A percentile compares a stretch with the other conserved stretches of the same genome.
Evolutionary conservation across 2,797 vertebrate genomes (phyloP).

Genomic region (Alouatta caraya): DNA sequence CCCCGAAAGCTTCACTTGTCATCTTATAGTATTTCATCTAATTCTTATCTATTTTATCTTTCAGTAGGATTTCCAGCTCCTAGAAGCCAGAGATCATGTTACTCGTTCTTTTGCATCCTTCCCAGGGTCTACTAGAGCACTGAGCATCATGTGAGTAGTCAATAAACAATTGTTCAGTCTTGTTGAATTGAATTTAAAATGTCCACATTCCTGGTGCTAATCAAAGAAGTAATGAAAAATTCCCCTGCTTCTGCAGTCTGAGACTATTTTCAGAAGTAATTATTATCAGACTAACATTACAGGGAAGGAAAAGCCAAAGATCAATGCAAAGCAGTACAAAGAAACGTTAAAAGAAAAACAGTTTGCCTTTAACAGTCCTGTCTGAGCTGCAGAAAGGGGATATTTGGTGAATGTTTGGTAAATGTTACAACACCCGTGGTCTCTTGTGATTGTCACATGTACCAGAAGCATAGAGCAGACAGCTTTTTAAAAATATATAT

Average conservation of each 20-base stretch:
- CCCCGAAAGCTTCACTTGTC: not conserved
- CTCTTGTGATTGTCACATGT: constrained; percentile 24
- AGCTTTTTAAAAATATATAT: not conserved
- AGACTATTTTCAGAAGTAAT: not conserved
- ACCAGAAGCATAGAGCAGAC: not conserved
- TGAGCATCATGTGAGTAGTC: not conserved
- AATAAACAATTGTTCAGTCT: not conserved
- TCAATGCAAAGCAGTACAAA: not conserved
- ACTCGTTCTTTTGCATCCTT: not conserved
- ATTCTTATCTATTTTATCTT: not conserved
- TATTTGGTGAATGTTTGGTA: not conserved
- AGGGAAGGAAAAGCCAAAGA: not conserved
- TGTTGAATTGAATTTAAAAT: not conserved
- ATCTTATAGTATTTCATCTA: not conserved
- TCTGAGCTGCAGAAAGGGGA: not conserved
- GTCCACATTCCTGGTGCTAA: not conserved
- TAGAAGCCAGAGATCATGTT: not conserved
- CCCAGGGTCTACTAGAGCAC: not conserved
- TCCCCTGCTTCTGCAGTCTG: not conserved
- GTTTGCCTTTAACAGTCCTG: not conserved
- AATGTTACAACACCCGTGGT: not conserved
- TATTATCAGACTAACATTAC: not conserved
- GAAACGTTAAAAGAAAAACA: not conserved
- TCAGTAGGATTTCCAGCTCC: not conserved
- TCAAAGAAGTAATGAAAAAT: not conserved